These are phyloP conservation scores for Limonius californicus DNA, from an alignment of 1,140 invertebrate genomes.

Conservation along the genomic window DNA sequence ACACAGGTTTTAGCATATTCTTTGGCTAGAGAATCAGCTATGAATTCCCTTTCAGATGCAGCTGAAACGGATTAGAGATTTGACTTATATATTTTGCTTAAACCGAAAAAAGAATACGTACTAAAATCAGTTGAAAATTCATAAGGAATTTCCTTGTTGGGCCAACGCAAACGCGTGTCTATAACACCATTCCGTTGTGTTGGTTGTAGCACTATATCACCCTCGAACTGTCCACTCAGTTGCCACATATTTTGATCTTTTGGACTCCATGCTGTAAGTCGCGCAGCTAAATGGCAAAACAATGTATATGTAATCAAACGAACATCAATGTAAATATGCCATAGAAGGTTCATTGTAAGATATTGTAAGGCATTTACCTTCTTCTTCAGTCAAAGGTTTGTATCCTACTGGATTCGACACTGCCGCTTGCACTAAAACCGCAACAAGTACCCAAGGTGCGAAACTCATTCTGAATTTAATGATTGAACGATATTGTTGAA, in stretches of 20 bases:
- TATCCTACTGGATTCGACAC: no score
- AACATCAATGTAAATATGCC: no score
- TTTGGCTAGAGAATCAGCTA: neutral
- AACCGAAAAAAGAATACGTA: neutral
- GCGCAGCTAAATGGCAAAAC: neutral
- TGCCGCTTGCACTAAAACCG: no score
- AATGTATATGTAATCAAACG: no score
- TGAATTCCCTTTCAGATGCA: neutral
- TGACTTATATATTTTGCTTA: no score
- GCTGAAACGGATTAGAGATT: no score
- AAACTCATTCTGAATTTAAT: no score
- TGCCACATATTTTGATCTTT: conserved; percentile 32
- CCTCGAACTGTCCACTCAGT: conserved; percentile 50
- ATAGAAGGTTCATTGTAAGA: no score
- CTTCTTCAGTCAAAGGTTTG: no score
- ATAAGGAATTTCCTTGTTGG: conserved; percentile 45
- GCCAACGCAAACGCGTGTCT: conserved; percentile 41
- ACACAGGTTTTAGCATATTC: neutral
- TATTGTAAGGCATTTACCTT: no score
- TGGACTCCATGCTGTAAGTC: conserved; percentile 12
- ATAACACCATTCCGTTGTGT: conserved; percentile 45
- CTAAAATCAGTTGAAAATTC: conserved; percentile 24
- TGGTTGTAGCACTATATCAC: conserved; percentile 50
- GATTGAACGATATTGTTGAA: no score
- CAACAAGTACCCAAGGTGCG: no score